Evolutionary conservation across 35 echinoderm and acorn worm species (phyloP).

Genomic region (Lytechinus pictus): DNA sequence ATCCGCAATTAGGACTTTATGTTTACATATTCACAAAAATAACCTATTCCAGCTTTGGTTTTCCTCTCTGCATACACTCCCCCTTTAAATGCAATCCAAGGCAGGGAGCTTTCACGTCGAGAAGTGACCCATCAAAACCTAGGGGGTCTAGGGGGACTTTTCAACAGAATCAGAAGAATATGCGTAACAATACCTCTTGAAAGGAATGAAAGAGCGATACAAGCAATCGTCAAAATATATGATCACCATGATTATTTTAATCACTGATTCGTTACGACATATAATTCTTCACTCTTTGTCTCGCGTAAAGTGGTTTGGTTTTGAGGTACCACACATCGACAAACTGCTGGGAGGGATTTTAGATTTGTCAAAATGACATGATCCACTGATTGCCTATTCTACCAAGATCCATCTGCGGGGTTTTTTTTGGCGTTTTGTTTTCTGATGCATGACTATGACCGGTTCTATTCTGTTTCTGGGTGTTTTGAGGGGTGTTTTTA

Average conservation of each 20-base stretch:
- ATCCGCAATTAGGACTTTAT: too few relatives aligned
- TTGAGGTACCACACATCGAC: background rate
- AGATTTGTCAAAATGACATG: background rate
- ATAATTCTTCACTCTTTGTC: background rate
- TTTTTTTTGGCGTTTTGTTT: background rate
- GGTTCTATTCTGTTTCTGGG: background rate
- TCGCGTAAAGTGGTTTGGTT: background rate
- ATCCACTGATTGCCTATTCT: background rate
- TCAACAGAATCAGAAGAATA: background rate
- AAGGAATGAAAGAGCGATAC: background rate
- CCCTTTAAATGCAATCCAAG: background rate
- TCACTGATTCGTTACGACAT: background rate
- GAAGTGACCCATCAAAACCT: background rate
- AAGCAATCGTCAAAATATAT: too few relatives aligned
- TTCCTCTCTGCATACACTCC: background rate
- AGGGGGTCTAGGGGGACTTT: background rate
- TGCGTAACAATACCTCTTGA: background rate
- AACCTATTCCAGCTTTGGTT: too few relatives aligned
- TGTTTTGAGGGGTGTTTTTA: too few relatives aligned
- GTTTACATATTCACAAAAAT: too few relatives aligned
- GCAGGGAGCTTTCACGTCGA: background rate
- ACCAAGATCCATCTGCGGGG: background rate
- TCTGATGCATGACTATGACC: background rate
- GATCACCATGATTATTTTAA: background rate
- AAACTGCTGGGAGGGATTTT: background rate